Base-by-base conservation (phyloP, 2,888 invertebrate species). In the Cryptocephalus moraei region DNA sequence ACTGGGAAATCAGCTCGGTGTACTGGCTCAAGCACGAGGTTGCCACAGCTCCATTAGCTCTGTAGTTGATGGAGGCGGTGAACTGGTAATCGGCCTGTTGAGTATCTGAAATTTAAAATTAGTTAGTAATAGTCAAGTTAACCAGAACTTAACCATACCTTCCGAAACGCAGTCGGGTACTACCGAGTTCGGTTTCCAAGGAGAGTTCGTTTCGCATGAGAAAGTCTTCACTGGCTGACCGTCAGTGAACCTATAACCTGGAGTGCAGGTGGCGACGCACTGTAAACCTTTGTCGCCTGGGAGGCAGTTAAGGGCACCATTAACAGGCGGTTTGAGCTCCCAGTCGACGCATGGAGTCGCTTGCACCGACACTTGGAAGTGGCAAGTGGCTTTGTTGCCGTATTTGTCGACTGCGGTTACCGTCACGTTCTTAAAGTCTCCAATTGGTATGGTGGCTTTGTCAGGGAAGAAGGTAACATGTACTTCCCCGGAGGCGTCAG, bases 91-190 rank as follows among this genome's bases (percentile, higher is more conserved):
- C 86, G n/a, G 93, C 93, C 75, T 92, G 91, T 66, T 92, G 90
- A 11, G 92, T 93, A 69, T 92, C 86, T 84, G 66, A 48, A 59
- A 63, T 49, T 32, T 4, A 36, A 36, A 36, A 11, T n/a, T 9
- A 9, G n/a, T 34, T 34, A 34, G 34, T n/a, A n/a, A n/a, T n/a
- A n/a, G n/a, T n/a, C n/a, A n/a, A 9, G n/a, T 34, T 34, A 34
- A 34, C 34, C 34, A 34, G n/a, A 34, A 34, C 36, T 12, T 36
- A 12, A 36, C 69, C 74, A 68, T 68, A 86, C 86, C 89, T 77
- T 92, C 91, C 4, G 92, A 91, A 14, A 95, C 93, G 69, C 95
- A 95, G 63, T 94, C 92, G 0, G 94, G 94, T 14, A 94, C 92
- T 41, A 93, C 87, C 8, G 89, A 86, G 1, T 84, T 81, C 1